Evolutionary conservation across 2,797 vertebrate genomes (phyloP).

Genomic region (Amblyraja radiata): DNA sequence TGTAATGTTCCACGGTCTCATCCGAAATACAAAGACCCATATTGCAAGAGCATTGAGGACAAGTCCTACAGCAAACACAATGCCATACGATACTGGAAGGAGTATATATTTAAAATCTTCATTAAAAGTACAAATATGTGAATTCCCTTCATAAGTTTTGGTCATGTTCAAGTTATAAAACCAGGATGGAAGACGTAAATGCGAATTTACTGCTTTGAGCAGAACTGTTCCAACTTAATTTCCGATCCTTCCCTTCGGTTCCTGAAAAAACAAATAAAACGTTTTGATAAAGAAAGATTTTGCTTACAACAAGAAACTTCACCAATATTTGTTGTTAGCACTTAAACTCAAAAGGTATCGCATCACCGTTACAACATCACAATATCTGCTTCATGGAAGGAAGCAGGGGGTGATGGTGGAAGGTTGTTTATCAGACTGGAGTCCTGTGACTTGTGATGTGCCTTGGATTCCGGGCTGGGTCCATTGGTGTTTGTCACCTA

Average conservation of each 20-base stretch:
- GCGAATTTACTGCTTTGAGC: background rate
- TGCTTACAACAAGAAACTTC: background rate
- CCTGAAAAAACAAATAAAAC: background rate
- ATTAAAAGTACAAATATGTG: slow-evolving; percentile 68
- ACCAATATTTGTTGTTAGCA: background rate
- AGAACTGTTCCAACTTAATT: background rate
- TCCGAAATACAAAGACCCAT: slow-evolving; percentile 77
- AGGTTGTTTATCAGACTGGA: too few relatives aligned
- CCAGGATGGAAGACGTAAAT: background rate
- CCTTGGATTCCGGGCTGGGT: too few relatives aligned
- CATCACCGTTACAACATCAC: background rate
- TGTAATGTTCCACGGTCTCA: slow-evolving; percentile 81
- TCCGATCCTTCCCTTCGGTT: background rate
- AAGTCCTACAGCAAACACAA: slow-evolving; percentile 79
- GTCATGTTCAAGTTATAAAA: slow-evolving; percentile 6
- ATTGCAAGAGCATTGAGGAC: slow-evolving; percentile 72
- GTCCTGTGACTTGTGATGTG: too few relatives aligned
- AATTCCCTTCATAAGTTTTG: background rate
- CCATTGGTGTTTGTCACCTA: too few relatives aligned
- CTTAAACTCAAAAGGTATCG: background rate
- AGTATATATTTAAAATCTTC: slow-evolving; percentile 88
- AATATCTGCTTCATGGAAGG: background rate
- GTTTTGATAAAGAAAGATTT: background rate
- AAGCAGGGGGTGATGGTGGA: too few relatives aligned
- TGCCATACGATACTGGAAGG: slow-evolving; percentile 75